phyloP scores from a whole-genome alignment of 2,113 vertebrate species.

The Anhinga rufa region DNA sequence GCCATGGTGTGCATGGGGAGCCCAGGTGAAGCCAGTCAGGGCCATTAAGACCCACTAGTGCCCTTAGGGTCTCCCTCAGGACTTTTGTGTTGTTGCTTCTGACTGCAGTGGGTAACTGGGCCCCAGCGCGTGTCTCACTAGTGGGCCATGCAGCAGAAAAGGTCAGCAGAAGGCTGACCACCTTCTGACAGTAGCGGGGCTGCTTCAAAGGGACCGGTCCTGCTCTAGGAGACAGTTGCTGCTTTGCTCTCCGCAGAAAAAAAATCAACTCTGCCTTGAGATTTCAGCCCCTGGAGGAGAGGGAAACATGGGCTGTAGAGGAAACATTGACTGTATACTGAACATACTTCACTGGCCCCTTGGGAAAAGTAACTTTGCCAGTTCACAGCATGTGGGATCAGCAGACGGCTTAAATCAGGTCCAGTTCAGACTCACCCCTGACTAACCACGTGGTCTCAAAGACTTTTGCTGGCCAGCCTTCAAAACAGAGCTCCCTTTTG shows the following conservation, averaged over 20 bases:
- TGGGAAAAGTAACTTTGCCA: background rate
- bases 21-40: background rate
- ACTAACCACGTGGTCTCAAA: background rate
- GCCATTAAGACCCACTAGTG: background rate
- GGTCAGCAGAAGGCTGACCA: background rate
- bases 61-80: no score
- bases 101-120: background rate
- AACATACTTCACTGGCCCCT: background rate
- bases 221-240: background rate
- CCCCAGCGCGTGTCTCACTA: background rate
- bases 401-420: background rate
- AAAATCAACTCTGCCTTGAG: background rate
- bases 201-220: background rate
- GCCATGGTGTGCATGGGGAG: no score
- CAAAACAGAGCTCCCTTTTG: background rate
- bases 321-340: background rate
- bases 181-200: accelerated
- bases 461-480: background rate
- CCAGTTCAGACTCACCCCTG: background rate
- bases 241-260: background rate
- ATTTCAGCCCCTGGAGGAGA: background rate
- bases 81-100: background rate
- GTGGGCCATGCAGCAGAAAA: background rate
- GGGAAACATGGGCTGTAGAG: background rate
- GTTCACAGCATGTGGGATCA: background rate